These are phyloP conservation scores for Meiosimyza platycephala DNA, from an alignment of 2,888 invertebrate genomes.

Conservation along the genomic window DNA sequence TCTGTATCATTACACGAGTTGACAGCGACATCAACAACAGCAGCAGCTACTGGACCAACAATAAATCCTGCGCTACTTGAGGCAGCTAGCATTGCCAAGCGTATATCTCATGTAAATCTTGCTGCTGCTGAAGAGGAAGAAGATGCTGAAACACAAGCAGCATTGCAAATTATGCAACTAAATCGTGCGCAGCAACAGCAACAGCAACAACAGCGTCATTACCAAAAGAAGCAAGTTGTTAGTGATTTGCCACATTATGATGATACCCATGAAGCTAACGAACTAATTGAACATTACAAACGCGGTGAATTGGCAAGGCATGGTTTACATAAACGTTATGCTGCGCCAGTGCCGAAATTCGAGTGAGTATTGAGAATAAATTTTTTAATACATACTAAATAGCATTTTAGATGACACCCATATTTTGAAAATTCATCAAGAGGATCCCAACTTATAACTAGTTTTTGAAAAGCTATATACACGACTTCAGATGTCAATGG, in stretches of 20 bases:
- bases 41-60: conserved; percentile 48
- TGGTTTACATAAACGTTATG: conserved; percentile 60
- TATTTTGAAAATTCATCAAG: no score
- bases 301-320: conserved; percentile 58
- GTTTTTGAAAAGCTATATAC: no score
- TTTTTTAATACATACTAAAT: no score
- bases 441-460: no score
- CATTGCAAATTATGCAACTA: conserved; percentile 57
- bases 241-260: conserved; percentile 57
- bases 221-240: conserved; percentile 33
- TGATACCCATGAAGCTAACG: conserved; percentile 56
- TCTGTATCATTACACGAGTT: conserved; percentile 56
- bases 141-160: conserved; percentile 55
- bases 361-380: conserved; percentile 55
- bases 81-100: conserved; percentile 64
- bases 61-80: conserved; percentile 67
- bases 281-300: conserved; percentile 60
- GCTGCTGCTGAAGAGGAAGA: conserved; percentile 42
- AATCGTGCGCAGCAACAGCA: conserved; percentile 46
- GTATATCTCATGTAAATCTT: conserved; percentile 44
- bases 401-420: no score
- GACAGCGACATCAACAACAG: conserved; percentile 44
- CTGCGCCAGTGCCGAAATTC: conserved; percentile 65
- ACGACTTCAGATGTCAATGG: no score
- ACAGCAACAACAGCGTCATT: conserved; percentile 33